Base-by-base conservation (phyloP, 2,797 vertebrate genomes). In the Halcyon leucocephala region DNA sequence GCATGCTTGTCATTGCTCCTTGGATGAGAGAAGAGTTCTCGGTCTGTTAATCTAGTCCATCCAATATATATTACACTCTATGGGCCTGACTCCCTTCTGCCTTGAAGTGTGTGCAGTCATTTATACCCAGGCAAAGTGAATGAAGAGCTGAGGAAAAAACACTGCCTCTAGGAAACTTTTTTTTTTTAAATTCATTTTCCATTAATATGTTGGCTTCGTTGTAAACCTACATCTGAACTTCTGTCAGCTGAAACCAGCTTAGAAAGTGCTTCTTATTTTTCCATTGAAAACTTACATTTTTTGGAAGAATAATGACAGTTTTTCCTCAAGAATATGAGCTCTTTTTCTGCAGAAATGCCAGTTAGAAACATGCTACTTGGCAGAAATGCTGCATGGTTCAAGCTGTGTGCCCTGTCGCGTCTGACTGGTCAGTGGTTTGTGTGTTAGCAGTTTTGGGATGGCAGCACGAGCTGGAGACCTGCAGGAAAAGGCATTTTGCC, bases 1-100 rank as follows among this genome's bases (percentile, higher is more conserved):
- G 95, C 94, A 92, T 93, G 96, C 96, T 95, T 97, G 96, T 95
- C 96, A 89, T 97, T 95, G 91, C 92, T 97, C 90, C 93, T 97
- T 91, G 94, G 84, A 93, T 92, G 88, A 91, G 71, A 91, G 91
- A 87, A 85, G 93, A 79, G 86, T 41, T 95, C 74, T 95, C 17
- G 42, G 80, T 78, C 91, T 96, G 95, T 82, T 95, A 95, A 96
- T 96, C 87, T 81, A 88, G 93, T 94, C 91, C 88, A 91, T 94
- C 94, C 80, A 92, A 90, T 92, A 88, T 91, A 90, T 93, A 88
- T 95, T 78, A 70, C 62, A 61, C 73, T 93, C 91, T 14, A 8
- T 33, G 76, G 74, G 74, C 37, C 70, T 85, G 70, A 72, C 69
- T 83, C 65, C 85, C 24, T 28, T 87, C 65, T 94, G 84, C 73